Evolutionary conservation across 35 echinoderm and acorn worm species (phyloP), one percentile per base, ranked within the genome.

Genomic region (Ophiothrix spiculata): DNA sequence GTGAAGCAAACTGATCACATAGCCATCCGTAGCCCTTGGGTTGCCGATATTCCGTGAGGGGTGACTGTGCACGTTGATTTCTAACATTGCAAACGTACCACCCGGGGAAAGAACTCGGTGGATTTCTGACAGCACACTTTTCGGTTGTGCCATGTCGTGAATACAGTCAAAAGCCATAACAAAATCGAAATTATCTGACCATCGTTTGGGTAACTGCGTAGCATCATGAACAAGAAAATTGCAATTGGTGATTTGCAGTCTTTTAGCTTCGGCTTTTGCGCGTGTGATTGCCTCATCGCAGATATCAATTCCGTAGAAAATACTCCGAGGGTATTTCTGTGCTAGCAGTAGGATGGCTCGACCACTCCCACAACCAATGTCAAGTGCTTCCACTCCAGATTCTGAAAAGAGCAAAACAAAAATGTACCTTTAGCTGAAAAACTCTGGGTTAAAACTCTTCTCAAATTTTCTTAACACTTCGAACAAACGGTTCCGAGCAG

Each of bases 1-100:
- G 74, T 99, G 96, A 75, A 99, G 86, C 38, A 99, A 36, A 40
- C 96, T 99, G 64, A 99, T 99, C 69, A 99, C 96, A 86, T 99
- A 99, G 36, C 96, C 96, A 41, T 99, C 83, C 17, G 88, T 86
- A 37, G 96, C 96, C 29, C 96, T 88, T 25, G 91, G 96, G 84
- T 99, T 99, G 35, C 96, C 96, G 46, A 99, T 85, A 38, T 99
- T 99, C 85, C 91, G 88, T 17, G 78, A 83, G 1, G 96, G 96
- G 39, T 94, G 81, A 41, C 89, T 94, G 80, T 91, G 89, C 0
- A 99, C 96, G 75, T 93, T 91, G 38, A 99, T 83, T 79, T 99
- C 96, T 16, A 99, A 56, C 92, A 99, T 99, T 39, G 86, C 75
- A 56, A 94, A 64, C 21, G 85, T 77, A 64, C 92, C 96, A 76